Base-by-base conservation (phyloP, 2,797 vertebrate genomes). In the Diplodus puntazzo region DNA sequence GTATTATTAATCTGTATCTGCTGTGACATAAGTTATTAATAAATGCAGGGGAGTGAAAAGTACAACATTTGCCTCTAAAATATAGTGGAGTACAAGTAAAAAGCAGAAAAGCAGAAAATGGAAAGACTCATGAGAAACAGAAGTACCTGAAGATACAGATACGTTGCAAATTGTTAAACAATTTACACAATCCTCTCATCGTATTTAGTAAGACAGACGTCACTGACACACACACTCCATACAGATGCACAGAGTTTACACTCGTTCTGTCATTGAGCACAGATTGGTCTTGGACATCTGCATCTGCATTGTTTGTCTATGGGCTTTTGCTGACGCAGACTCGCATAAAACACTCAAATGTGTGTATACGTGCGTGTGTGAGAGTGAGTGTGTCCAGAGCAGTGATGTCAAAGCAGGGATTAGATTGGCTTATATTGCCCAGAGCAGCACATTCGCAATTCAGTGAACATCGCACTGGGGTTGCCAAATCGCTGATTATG, bases 391-490 rank as follows among this genome's bases (percentile, higher is more conserved):
- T 72, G 72, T 84, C 74, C 82, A 83, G 82, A 78, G 87, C 92
- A 46, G 59, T 85, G 88, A 91, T 87, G 89, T 91, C 90, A 92
- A 89, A 92, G 87, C 79, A 79, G 85, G 89, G 88, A 92, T 91
- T 91, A 93, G 84, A 82, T 87, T 86, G 91, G 88, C 57, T 91
- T 91, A 89, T 86, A 75, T 84, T 86, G 86, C 83, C 84, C 73
- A 73, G 75, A 85, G 90, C 88, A 73, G 83, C 87, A 77, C 87
- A 88, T 90, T 92, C 89, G 78, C 82, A 82, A 88, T 87, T 86
- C 85, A 88, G 65, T 82, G 69, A 85, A 77, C 84, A 82, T 87
- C 75, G 64, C 86, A 52, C 74, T 79, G 27, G 16, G 57, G 59
- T 79, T 83, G 78, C 84, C 87, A 91, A 92, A 87, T 78, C 55